Evolutionary conservation across 2,888 invertebrate species (phyloP).

Genomic region (Ctenicera cuprea): DNA sequence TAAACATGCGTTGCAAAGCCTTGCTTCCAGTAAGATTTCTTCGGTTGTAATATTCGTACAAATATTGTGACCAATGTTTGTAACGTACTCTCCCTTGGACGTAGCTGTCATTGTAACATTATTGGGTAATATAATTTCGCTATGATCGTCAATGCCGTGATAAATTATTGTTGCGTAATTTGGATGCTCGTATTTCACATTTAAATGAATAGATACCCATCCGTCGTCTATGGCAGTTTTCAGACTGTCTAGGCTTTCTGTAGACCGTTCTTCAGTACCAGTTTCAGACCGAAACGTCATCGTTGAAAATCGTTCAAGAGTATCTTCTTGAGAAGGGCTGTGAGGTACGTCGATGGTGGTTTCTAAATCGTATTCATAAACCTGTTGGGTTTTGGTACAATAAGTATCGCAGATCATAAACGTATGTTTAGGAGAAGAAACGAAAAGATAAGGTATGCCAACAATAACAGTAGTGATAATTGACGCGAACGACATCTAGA

Average conservation of each 20-base stretch:
- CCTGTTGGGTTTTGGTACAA: too few relatives aligned
- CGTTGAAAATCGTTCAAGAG: neutral
- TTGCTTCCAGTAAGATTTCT: constrained; percentile 33
- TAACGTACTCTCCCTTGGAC: constrained; percentile 24
- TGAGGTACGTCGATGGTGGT: neutral
- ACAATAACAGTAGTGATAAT: too few relatives aligned
- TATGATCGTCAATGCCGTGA: constrained; percentile 30
- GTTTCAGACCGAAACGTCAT: neutral
- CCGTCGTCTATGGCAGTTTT: neutral
- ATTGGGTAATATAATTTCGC: constrained; percentile 41
- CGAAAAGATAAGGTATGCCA: too few relatives aligned
- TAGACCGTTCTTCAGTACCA: neutral
- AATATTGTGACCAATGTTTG: constrained; percentile 20
- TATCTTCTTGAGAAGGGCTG: too few relatives aligned
- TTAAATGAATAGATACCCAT: constrained; percentile 48
- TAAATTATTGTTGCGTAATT: constrained; percentile 51
- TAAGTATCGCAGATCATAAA: too few relatives aligned
- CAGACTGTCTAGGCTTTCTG: neutral
- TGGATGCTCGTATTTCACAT: constrained; percentile 55
- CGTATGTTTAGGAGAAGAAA: too few relatives aligned
- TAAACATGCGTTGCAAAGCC: constrained; percentile 29
- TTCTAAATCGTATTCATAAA: neutral
- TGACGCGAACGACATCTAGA: too few relatives aligned
- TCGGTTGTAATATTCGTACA: constrained; percentile 25
- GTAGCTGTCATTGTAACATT: constrained; percentile 28